Conservation (phyloP, 2,113 vertebrate species). For the Fregata magnificens region DNA sequence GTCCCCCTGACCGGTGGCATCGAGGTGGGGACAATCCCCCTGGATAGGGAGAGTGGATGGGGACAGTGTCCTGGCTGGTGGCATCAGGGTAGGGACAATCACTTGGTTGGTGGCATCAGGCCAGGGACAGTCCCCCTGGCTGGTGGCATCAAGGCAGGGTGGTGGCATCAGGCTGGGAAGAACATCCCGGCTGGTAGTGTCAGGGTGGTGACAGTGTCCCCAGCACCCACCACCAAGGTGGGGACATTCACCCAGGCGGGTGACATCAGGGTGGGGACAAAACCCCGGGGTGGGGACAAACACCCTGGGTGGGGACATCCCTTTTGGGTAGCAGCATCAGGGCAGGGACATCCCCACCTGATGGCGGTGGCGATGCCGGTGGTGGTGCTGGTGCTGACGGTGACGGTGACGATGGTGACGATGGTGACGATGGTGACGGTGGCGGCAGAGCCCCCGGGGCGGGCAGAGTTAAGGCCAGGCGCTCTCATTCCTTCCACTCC, state of each 20-base stretch:
- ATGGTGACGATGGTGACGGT: background rate
- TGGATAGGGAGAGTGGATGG: background rate
- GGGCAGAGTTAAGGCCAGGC: background rate
- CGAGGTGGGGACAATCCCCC: background rate
- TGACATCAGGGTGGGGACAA: background rate
- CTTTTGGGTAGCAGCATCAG: background rate
- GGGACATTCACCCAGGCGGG: too few species aligned
- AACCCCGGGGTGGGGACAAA: background rate
- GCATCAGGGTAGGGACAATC: background rate
- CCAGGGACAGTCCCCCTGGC: background rate
- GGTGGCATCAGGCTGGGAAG: background rate
- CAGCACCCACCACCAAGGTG: background rate
- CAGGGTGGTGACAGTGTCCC: background rate
- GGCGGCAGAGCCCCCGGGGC: background rate
- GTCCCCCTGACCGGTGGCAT: background rate
- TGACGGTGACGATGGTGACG: background rate
- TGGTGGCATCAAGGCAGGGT: background rate
- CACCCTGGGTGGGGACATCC: background rate
- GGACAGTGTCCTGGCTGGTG: background rate
- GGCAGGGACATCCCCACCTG: too few species aligned
- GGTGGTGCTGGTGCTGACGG: too few species aligned
- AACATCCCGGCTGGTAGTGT: background rate
- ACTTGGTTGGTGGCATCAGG: too few species aligned
- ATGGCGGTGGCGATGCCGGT: fast-evolving
- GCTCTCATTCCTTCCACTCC: constrained; percentile 22